Evolutionary conservation across 2,113 vertebrate species (phyloP), one percentile per base, ranked within the genome.

Genomic region (Phycodurus eques): DNA sequence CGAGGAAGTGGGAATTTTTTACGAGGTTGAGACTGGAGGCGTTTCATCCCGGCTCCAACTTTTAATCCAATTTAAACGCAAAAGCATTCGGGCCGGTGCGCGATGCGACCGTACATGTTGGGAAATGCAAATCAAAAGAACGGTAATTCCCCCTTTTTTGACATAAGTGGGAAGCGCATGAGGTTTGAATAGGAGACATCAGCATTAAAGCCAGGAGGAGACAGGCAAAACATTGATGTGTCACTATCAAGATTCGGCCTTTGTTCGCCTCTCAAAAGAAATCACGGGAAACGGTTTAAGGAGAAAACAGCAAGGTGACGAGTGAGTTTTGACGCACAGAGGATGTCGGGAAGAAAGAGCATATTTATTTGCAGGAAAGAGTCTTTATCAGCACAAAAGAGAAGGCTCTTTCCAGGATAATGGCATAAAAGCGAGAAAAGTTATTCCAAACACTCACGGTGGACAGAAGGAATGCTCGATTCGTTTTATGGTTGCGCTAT

Each of bases 141-240:
- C 75, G 56, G 74, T 85, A 88, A 88, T 85, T 87, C 85, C 80
- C 65, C 71, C 22, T 56, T 84, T 85, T 84, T 84, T 64, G n/a
- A 64, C 19, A n/a, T 12, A 22, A 43, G 3, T 11, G 39, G 62
- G 39, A 72, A 71, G 80, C 2, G 67, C 79, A 82, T 84, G 77
- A 39, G 64, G 47, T 77, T 46, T 88, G 72, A 87, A 85, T 78
- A 22, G 64, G 57, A 71, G 62, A 67, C 19, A 59, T 68, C 54
- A 51, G 70, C 67, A 39, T 72, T 22, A 12, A 72, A 79, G 79
- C 68, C 81, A 81, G 82, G 75, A 59, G 73, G 63, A 64, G 68
- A 68, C 57, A 1, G 73, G 64, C 75, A 79, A 65, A 85, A 86
- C 74, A 65, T 15, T 3, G 70, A 74, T 68, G 80, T 71, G 71